Base-by-base conservation (phyloP, 1,140 invertebrate genomes). In the Dendroctonus ponderosae region DNA sequence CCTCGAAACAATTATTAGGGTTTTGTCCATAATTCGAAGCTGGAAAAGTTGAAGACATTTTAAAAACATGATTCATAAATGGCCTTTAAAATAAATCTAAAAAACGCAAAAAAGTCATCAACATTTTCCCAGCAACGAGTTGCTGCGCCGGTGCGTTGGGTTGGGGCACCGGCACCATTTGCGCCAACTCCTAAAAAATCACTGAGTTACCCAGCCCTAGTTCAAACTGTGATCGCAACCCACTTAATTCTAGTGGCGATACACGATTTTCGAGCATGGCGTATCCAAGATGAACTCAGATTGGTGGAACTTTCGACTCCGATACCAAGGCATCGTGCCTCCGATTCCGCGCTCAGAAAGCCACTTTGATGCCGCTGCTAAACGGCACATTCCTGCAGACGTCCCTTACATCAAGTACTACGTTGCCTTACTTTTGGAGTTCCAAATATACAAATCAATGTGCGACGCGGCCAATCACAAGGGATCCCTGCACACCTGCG, bases 381-480 rank as follows among this genome's bases (percentile, higher is more conserved):
- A 93, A 71, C 91, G 91, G 74, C 91, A 93, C 72, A 82, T 93
- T 5, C 85, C 89, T n/a, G 87, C 89, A 8, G 89, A 92, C 79
- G 82, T 86, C 72, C 85, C 87, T 38, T 89, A 89, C 70, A 80
- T 84, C 75, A 93, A 92, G 75, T 95, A 95, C 77, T 96, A 95
- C 76, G 84, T 95, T 4, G 89, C 89, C 6, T 84, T 88, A 48
- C 81, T 95, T 3, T 77, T 96, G 39, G 92, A 96, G 80, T 96
- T 95, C 79, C 93, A 96, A 82, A 86, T 96, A 57, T 91, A 89
- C 72, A 86, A 92, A 73, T 84, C 90, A 15, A 76, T 96, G 14
- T 96, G 94, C 74, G 77, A 83, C 5, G 88, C 85, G 5, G 84
- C 91, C 0, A 86, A 87, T 3, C 87, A 94, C 71, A 79, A 75